A percentile compares a stretch with the other conserved stretches of the same genome.
phyloP scores from a whole-genome alignment of 2,888 invertebrate genomes.

The Trichopria drosophilae region DNA sequence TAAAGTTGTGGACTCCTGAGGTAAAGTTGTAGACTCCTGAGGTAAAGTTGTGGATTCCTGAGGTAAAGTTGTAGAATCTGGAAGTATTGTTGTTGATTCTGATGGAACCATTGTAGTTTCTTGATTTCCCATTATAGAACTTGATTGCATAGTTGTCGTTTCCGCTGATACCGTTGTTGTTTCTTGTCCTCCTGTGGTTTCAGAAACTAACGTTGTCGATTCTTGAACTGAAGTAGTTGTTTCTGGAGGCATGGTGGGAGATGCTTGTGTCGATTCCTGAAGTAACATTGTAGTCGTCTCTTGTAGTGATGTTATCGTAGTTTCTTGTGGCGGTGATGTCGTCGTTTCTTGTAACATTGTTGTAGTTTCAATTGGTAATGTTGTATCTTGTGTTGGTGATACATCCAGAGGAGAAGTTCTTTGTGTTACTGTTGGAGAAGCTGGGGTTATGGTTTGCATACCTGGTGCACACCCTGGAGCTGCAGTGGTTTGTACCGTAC shows the following conservation, averaged over 20 bases:
- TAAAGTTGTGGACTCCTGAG: constrained; percentile 32
- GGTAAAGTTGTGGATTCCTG: constrained; percentile 29
- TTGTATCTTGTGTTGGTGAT: constrained; percentile 14
- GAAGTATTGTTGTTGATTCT: constrained; percentile 24
- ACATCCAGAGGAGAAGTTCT: constrained; percentile 19
- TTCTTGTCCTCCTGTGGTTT: constrained; percentile 17
- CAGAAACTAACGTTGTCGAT: constrained; percentile 15
- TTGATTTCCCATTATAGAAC: background rate
- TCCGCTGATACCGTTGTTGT: constrained; percentile 2
- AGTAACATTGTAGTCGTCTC: too few relatives aligned
- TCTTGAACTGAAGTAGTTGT: constrained; percentile 21
- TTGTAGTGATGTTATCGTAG: too few relatives aligned
- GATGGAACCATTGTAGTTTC: constrained; percentile 22
- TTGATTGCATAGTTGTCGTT: background rate
- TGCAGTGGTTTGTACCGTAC: constrained; percentile 18
- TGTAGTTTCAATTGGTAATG: constrained; percentile 15
- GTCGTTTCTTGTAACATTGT: background rate
- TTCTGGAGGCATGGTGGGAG: background rate
- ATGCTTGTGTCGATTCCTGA: too few relatives aligned
- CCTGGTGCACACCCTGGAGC: constrained; percentile 17
- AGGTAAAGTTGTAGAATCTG: constrained; percentile 20
- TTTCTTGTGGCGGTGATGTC: background rate
- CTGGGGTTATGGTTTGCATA: constrained; percentile 9
- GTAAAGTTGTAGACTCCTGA: constrained; percentile 25
- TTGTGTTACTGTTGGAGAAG: constrained; percentile 4